Base-by-base conservation (phyloP, 2,113 vertebrate genomes). In the Gyps fulvus region DNA sequence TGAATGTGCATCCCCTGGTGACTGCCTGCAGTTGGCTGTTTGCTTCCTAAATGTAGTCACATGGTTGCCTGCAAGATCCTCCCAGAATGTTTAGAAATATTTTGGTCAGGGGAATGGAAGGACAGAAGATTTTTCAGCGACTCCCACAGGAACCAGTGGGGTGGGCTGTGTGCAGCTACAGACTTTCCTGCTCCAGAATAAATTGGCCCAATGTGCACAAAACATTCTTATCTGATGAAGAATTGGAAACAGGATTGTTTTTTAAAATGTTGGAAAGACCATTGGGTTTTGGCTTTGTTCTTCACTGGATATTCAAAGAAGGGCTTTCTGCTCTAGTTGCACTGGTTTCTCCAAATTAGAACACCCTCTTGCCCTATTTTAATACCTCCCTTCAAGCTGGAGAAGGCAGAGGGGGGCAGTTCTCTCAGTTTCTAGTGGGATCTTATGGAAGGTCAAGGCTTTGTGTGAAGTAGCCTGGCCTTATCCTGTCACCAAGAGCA, bases 201-300 rank as follows among this genome's bases (percentile, higher is more conserved):
- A 96, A 93, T 82, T 90, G 93, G 94, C 89, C 90, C 78, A 70
- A 5, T 16, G 73, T 87, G 80, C 42, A 55, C 84, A 95, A 92
- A 97, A 77, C 76, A 90, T 87, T 96, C 96, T 97, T 97, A 90
- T 95, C 95, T 94, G 95, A 90, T 94, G 87, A 96, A 96, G 92
- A 92, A 66, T 19, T 96, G 79, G 89, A 92, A 95, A 85, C 50
- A 47, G 49, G 72, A 63, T 69, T 91, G 70, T 42, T 69, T 9
- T 2, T 78, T 81, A 47, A n/a, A 2, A 43, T 27, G 23, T 10
- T 93, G 95, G 94, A 86, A 91, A 77, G 54, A 67, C 31, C 11
- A 3, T 0, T 43, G 69, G 20, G 45, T 74, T 91, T 87, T 87
- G 49, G 49, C 38, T 94, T 92, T 13, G 1, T 26, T 65, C 31